Conservation (phyloP, 2,888 invertebrate genomes). For the Hemistola chrysoprasaria region DNA sequence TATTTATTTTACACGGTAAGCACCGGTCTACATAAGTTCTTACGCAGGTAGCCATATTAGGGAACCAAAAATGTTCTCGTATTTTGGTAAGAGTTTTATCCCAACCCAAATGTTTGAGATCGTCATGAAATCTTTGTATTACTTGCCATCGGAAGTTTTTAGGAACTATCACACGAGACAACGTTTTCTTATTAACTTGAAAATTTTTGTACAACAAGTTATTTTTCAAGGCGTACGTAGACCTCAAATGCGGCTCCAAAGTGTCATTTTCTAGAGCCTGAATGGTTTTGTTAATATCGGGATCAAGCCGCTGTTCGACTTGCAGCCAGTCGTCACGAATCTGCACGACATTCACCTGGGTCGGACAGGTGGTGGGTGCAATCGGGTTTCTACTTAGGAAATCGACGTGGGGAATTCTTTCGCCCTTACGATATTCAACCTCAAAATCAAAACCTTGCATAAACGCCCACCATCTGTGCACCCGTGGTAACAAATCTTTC, state of each 20-base stretch:
- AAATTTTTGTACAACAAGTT: slow-evolving; percentile 7
- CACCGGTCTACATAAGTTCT: slow-evolving; percentile 14
- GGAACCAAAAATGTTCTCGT: slow-evolving; percentile 17
- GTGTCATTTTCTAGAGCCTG: slow-evolving; percentile 4
- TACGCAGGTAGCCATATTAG: slow-evolving; percentile 10
- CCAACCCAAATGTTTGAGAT: slow-evolving; percentile 18
- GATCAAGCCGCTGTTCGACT: slow-evolving; percentile 15
- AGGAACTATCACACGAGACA: neutral
- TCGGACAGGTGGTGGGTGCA: neutral
- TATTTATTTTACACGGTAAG: slow-evolving; percentile 17
- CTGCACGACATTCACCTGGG: slow-evolving; percentile 1
- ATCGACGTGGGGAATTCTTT: slow-evolving; percentile 12
- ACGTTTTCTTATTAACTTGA: slow-evolving; percentile 1
- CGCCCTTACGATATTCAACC: slow-evolving; percentile 14
- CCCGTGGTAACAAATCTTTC: slow-evolving; percentile 1
- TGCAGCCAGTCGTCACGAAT: slow-evolving; percentile 14
- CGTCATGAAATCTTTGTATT: slow-evolving; percentile 15
- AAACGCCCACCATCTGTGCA: slow-evolving; percentile 11
- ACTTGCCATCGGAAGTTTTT: neutral
- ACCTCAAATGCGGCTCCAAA: too few species aligned
- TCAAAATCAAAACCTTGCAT: slow-evolving; percentile 15
- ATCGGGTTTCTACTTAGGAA: slow-evolving; percentile 18
- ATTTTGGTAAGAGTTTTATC: slow-evolving; percentile 16
- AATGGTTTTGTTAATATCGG: slow-evolving; percentile 6
- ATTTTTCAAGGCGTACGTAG: slow-evolving; percentile 1